Evolutionary conservation across 2,113 vertebrate species (phyloP).

Genomic region (Channa argus): DNA sequence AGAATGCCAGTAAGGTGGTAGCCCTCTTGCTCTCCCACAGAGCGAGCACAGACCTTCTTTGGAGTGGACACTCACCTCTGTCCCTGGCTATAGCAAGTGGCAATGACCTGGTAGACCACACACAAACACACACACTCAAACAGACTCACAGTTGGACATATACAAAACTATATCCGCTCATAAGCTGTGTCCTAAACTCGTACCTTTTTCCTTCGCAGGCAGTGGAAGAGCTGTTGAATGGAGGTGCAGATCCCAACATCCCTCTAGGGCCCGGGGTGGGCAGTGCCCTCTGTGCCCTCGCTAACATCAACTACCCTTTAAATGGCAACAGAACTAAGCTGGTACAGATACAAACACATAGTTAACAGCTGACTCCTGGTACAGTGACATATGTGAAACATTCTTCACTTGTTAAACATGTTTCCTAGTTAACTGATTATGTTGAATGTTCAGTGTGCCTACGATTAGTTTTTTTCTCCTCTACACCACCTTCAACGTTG

Average conservation of each 20-base stretch:
- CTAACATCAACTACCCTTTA: conserved; percentile 80
- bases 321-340: conserved; percentile 76
- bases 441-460: no score
- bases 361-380: no score
- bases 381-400: no score
- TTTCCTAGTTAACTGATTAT: no score
- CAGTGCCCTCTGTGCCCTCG: conserved; percentile 84
- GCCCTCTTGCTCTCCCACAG: conserved; percentile 83
- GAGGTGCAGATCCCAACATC: conserved; percentile 87
- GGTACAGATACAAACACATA: conserved; percentile 71
- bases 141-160: conserved; percentile 15
- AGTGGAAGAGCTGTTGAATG: conserved; percentile 84
- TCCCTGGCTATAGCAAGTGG: conserved; percentile 89
- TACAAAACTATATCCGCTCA: not conserved
- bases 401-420: no score
- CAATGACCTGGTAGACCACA: conserved; percentile 84
- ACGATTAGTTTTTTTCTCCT: no score
- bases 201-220: conserved; percentile 71
- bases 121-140: conserved; percentile 21
- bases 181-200: not conserved
- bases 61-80: conserved; percentile 91
- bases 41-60: conserved; percentile 84
- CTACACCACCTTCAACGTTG: no score
- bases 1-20: conserved; percentile 85
- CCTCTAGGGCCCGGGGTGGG: conserved; percentile 79